Evolutionary conservation across 2,888 invertebrate genomes (phyloP).

Genomic region (Hyalella azteca): DNA sequence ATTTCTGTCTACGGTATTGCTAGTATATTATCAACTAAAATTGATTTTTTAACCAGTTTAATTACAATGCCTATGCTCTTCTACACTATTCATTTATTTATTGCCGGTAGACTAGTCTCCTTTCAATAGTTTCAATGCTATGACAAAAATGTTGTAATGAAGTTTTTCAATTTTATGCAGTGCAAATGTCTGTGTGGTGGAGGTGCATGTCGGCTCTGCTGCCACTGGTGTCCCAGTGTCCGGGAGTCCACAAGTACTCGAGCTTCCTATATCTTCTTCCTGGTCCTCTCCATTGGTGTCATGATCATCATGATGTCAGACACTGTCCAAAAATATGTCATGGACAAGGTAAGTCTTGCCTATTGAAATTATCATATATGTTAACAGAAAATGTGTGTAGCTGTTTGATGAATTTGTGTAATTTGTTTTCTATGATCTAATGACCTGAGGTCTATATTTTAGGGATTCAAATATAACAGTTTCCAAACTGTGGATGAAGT

Average conservation of each 20-base stretch:
- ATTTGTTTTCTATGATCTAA: no score
- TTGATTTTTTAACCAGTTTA: not conserved
- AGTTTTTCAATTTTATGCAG: constrained; percentile 60
- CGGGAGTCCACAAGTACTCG: constrained; percentile 65
- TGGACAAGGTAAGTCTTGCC: constrained; percentile 60
- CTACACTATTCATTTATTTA: not conserved
- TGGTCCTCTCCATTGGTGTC: constrained; percentile 62
- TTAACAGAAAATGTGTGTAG: no score
- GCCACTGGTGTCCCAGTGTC: constrained; percentile 62
- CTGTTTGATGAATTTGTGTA: no score
- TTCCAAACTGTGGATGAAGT: no score
- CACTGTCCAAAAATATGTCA: constrained; percentile 60
- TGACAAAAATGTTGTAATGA: not conserved
- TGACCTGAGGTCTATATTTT: no score
- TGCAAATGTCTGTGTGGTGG: constrained; percentile 64
- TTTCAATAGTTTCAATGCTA: not conserved
- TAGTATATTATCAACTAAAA: not conserved
- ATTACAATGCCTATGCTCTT: not conserved
- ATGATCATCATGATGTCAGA: constrained; percentile 64
- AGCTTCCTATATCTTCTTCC: constrained; percentile 63
- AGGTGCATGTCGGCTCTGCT: constrained; percentile 64
- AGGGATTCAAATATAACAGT: no score
- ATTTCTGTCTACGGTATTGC: not conserved
- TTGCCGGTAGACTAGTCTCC: not conserved
- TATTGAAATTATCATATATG: no score